Evolutionary conservation across 1,140 invertebrate species (phyloP), one percentile per base, ranked within the genome.

Genomic region (Platyura marginata): DNA sequence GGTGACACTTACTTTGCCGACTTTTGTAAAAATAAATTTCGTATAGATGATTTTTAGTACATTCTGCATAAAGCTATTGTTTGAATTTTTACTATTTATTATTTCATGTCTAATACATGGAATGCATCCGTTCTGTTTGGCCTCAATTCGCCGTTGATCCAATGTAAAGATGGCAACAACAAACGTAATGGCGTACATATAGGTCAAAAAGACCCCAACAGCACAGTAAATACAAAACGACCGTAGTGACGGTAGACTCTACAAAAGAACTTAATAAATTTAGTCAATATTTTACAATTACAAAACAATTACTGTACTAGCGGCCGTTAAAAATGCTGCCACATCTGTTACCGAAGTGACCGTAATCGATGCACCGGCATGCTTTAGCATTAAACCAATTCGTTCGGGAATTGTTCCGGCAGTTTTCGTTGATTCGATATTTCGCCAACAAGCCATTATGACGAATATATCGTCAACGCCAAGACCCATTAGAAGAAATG

Each of bases 281-380:
- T n/a, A n/a, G n/a, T n/a, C n/a, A n/a, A n/a, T n/a, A n/a, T n/a
- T n/a, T 29, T 29, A 8, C 25, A 29, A 6, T 8, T 13, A 29
- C 13, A 29, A 29, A 29, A 29, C 13, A 29, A 29, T 29, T 23
- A 72, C 72, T 39, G 78, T 81, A 2, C 75, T 74, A 40, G 77
- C 67, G 35, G 78, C 78, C 33, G 81, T 74, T 33, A 79, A 56
- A 49, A 82, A 82, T 25, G 83, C 83, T 11, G 84, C 71, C 42
- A 87, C 72, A 59, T 89, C 83, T 2, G 83, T 89, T 35, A 87
- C 62, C 4, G 82, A 84, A 8, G 85, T 89, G 6, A 89, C 75
- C 6, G 77, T 82, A 42, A 89, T 84, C 6, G 82, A 84, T 0
- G 82, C 76, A 6, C 83, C 85, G 18, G 81, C 82, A 52, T 81